A percentile compares a stretch with the other conserved stretches of the same genome.
Evolutionary conservation across 2,888 invertebrate species (phyloP).

Genomic region (Leptura quadrifasciata): DNA sequence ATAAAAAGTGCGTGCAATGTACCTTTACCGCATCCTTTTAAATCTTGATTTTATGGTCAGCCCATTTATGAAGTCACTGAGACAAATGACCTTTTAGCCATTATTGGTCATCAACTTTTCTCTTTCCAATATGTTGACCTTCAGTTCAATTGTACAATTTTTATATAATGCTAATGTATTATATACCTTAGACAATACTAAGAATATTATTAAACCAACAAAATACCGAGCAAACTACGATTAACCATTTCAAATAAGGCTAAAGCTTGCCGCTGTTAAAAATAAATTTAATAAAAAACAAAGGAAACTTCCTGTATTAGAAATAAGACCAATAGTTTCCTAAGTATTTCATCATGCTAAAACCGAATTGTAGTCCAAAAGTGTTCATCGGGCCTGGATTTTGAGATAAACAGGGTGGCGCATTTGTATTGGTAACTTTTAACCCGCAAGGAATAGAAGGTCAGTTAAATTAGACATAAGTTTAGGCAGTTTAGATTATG

Average conservation of each 20-base stretch:
- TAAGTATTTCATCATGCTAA: too few species aligned
- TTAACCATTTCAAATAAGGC: too few species aligned
- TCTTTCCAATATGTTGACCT: conserved; percentile 4
- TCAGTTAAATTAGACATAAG: too few species aligned
- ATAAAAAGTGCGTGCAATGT: conserved; percentile 25
- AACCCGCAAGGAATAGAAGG: too few species aligned
- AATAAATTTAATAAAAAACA: too few species aligned
- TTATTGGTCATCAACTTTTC: conserved; percentile 6
- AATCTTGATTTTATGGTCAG: conserved; percentile 30
- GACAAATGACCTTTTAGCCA: conserved; percentile 16
- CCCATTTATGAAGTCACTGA: conserved; percentile 22
- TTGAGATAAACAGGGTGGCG: too few species aligned
- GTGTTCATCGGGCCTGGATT: too few species aligned
- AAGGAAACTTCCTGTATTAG: too few species aligned
- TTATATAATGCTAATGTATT: background rate
- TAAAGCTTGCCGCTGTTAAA: background rate
- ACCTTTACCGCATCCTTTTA: conserved; percentile 10
- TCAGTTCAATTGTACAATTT: background rate
- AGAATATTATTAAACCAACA: background rate
- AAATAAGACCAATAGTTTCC: too few species aligned
- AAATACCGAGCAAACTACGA: background rate
- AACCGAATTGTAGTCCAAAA: too few species aligned
- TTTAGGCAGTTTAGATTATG: too few species aligned
- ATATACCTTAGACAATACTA: background rate
- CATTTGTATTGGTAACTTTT: too few species aligned